A percentile compares a stretch with the other conserved stretches of the same genome.
These are phyloP conservation scores for Pelodiscus sinensis DNA, from an alignment of 2,113 vertebrate genomes.

Conservation along the genomic window DNA sequence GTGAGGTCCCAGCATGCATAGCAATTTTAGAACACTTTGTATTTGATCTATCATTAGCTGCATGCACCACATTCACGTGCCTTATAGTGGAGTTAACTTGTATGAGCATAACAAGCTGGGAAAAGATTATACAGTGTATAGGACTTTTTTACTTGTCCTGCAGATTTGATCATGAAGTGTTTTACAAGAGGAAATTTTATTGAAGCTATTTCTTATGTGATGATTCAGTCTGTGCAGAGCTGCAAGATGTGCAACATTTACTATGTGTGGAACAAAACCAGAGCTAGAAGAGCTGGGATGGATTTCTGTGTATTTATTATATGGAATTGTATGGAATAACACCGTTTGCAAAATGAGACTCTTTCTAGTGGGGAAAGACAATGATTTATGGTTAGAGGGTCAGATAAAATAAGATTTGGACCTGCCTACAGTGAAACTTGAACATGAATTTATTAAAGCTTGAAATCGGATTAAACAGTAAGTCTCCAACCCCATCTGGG, in stretches of 20 bases:
- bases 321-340: neutral
- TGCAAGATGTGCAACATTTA: constrained; percentile 55
- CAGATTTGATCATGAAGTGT: constrained; percentile 53
- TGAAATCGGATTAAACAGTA: neutral
- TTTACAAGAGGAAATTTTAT: constrained; percentile 56
- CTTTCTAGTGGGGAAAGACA: neutral
- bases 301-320: constrained; percentile 5
- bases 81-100: neutral
- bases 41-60: neutral
- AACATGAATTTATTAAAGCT: neutral
- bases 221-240: neutral
- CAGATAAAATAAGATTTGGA: neutral
- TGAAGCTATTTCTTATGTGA: constrained; percentile 52
- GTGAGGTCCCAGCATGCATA: constrained; percentile 24
- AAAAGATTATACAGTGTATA: neutral
- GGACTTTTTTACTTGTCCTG: constrained; percentile 50
- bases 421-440: neutral
- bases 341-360: neutral
- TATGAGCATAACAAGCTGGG: constrained; percentile 50
- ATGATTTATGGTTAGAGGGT: neutral
- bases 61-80: neutral
- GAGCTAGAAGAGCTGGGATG: constrained; percentile 14
- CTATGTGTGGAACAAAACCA: constrained; percentile 55
- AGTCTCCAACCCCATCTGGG: neutral
- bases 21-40: constrained; percentile 25